Evolutionary conservation across 1,140 invertebrate species (phyloP).

Genomic region (Colletes gigas): DNA sequence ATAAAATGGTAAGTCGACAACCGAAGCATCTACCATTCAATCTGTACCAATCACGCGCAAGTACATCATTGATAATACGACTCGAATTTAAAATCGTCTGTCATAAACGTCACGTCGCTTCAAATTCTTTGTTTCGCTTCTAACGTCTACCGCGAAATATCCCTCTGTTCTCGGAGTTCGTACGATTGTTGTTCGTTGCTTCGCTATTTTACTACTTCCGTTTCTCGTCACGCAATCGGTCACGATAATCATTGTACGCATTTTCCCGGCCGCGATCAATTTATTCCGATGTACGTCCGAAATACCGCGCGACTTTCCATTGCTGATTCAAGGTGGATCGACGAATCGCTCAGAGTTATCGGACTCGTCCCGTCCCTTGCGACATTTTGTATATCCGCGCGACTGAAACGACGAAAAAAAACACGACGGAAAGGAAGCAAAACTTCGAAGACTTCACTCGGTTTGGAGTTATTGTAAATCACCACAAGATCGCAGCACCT

Average conservation of each 20-base stretch:
- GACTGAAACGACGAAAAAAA: background rate
- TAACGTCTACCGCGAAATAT: background rate
- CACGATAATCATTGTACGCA: too few species aligned
- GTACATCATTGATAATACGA: background rate
- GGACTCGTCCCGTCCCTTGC: background rate
- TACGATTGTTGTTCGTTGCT: background rate
- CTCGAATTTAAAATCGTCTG: conserved; percentile 1
- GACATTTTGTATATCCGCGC: background rate
- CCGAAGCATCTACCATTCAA: background rate
- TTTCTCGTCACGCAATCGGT: background rate
- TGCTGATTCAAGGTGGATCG: background rate
- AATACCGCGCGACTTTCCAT: background rate
- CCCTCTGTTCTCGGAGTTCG: background rate
- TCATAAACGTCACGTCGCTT: background rate
- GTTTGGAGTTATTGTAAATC: background rate
- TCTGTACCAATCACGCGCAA: too few species aligned
- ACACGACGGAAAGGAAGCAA: background rate
- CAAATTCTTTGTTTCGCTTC: background rate
- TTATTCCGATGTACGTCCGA: background rate
- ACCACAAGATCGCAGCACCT: conserved; percentile 41
- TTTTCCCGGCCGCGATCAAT: background rate
- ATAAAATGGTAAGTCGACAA: conserved; percentile 70
- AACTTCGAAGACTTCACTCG: background rate
- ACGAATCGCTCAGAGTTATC: background rate
- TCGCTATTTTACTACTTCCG: background rate